These are phyloP conservation scores for Saturnia pavonia DNA, from an alignment of 2,888 invertebrate species.

Conservation along the genomic window DNA sequence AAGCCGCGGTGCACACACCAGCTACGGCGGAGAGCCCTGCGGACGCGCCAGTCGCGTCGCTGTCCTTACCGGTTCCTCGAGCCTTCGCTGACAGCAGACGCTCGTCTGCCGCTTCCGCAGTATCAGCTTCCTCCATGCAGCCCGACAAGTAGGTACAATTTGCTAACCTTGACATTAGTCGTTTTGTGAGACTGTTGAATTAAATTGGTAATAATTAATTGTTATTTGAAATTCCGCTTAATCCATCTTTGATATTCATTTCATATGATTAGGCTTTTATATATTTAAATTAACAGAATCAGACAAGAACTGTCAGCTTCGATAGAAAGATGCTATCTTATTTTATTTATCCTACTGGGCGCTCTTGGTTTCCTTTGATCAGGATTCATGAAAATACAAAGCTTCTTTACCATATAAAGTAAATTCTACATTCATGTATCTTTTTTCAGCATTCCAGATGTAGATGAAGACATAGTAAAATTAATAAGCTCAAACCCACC, in stretches of 20 bases:
- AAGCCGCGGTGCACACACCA: conserved; percentile 78
- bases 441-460: conserved; percentile 76
- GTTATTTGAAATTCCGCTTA: too few relatives aligned
- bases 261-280: too few relatives aligned
- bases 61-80: conserved; percentile 84
- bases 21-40: conserved; percentile 25
- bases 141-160: conserved; percentile 61
- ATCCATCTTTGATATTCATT: too few relatives aligned
- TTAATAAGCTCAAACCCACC: conserved; percentile 67
- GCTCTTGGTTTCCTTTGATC: too few relatives aligned
- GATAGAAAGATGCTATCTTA: too few relatives aligned
- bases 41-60: conserved; percentile 25
- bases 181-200: not conserved
- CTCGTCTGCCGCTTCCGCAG: conserved; percentile 82
- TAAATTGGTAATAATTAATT: too few relatives aligned
- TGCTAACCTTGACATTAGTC: not conserved
- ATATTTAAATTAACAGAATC: too few relatives aligned
- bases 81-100: conserved; percentile 92
- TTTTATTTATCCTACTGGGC: too few relatives aligned
- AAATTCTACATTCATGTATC: not conserved
- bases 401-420: not conserved
- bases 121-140: conserved; percentile 71
- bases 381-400: too few relatives aligned
- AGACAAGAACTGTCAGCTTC: too few relatives aligned
- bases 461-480: conserved; percentile 79